Percentiles rank a stretch among this genome's conserved stretches.
Evolutionary conservation across 2,113 vertebrate species (phyloP).

Genomic region (Tragelaphus buxtoni): DNA sequence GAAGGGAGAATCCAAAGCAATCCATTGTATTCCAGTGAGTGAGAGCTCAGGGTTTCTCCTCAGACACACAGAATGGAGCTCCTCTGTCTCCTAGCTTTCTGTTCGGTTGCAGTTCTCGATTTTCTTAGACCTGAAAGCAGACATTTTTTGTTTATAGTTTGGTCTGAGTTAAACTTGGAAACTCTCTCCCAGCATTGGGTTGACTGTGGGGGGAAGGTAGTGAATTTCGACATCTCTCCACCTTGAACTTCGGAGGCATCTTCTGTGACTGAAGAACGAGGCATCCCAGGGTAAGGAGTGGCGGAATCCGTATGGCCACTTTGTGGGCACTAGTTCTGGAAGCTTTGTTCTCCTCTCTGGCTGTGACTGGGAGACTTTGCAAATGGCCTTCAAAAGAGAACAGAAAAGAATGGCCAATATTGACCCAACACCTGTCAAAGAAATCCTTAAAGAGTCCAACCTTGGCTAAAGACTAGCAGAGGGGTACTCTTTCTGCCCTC

Average conservation of each 20-base stretch:
- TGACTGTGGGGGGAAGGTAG: not conserved
- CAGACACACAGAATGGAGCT: not conserved
- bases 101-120: not conserved
- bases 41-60: not conserved
- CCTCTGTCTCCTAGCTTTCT: not conserved
- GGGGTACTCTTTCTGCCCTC: not conserved
- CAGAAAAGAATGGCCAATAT: not conserved
- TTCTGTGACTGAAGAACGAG: not conserved
- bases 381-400: not conserved
- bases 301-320: not conserved
- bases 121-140: not conserved
- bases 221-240: not conserved
- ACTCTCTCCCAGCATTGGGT: not conserved
- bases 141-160: not conserved
- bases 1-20: not conserved
- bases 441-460: not conserved
- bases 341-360: not conserved
- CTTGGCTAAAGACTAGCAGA: not conserved
- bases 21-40: not conserved
- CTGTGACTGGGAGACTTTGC: not conserved
- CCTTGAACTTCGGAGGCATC: not conserved
- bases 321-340: not conserved
- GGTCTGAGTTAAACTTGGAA: not conserved
- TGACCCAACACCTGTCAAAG: not conserved
- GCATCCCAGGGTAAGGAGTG: not conserved